phyloP scores from a whole-genome alignment of 1,140 invertebrate genomes.

The Telenomus remus region DNA sequence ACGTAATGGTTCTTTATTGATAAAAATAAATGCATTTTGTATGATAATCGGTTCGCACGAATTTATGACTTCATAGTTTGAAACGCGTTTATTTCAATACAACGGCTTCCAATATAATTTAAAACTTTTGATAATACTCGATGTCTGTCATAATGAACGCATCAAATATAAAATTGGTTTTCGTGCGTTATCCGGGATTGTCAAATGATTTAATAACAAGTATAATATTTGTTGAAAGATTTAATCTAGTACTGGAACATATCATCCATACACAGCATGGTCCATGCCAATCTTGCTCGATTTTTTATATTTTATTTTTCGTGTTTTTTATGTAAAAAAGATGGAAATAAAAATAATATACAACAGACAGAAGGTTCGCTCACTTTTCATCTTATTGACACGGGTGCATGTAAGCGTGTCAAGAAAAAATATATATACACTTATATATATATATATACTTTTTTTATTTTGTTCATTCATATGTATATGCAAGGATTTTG shows the following conservation, averaged over 20 bases:
- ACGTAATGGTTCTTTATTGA: too few species aligned
- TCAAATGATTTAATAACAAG: slow-evolving; percentile 16
- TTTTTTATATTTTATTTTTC: slow-evolving; percentile 57
- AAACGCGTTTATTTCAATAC: too few species aligned
- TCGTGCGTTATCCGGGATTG: too few species aligned
- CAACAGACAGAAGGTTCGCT: slow-evolving; percentile 69
- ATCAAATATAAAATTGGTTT: too few species aligned
- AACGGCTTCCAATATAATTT: too few species aligned
- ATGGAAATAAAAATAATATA: slow-evolving; percentile 75
- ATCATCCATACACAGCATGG: slow-evolving; percentile 74
- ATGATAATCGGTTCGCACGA: too few species aligned
- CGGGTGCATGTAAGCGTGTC: slow-evolving; percentile 41
- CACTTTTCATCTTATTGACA: slow-evolving; percentile 59
- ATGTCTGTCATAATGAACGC: too few species aligned
- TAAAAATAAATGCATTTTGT: too few species aligned
- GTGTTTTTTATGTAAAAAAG: slow-evolving; percentile 72
- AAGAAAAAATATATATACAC: slow-evolving; percentile 39
- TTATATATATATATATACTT: slow-evolving; percentile 4
- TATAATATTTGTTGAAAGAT: slow-evolving; percentile 49
- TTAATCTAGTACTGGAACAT: slow-evolving; percentile 74
- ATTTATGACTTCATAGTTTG: too few species aligned
- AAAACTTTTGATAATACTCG: too few species aligned
- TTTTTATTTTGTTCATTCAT: slow-evolving; percentile 29
- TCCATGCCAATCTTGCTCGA: slow-evolving; percentile 70
- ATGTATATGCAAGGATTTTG: slow-evolving; percentile 44